Evolutionary conservation across 2,888 invertebrate species (phyloP).

Genomic region (Drosophila melanosoma): DNA sequence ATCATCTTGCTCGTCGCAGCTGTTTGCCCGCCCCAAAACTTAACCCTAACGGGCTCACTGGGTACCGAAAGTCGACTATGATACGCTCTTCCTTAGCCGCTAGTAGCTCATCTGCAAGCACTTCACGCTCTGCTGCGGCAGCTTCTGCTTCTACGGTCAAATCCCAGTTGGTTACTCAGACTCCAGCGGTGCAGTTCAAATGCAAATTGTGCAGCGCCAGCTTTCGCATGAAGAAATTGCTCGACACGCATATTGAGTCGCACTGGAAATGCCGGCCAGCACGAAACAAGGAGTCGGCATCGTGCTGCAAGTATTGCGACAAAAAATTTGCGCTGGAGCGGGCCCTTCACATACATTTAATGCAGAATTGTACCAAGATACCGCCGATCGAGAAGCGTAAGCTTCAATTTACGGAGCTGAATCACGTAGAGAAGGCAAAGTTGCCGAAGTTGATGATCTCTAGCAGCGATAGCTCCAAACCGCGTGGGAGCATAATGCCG

Average conservation of each 20-base stretch:
- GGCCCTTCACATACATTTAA: constrained; percentile 80
- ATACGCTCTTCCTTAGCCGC: constrained; percentile 24
- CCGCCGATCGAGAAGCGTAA: constrained; percentile 82
- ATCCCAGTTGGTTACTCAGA: neutral
- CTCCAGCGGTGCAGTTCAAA: constrained; percentile 13
- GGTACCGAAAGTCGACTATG: constrained; percentile 32
- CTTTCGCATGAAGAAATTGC: constrained; percentile 68
- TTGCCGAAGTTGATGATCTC: constrained; percentile 60
- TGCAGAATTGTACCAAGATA: constrained; percentile 82
- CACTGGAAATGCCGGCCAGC: constrained; percentile 42
- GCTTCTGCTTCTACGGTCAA: neutral
- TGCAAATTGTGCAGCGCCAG: constrained; percentile 70
- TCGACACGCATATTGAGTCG: constrained; percentile 74
- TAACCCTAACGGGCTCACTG: neutral
- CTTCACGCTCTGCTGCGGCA: neutral
- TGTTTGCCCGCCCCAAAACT: constrained; percentile 44
- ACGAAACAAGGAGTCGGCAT: constrained; percentile 19
- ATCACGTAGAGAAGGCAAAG: constrained; percentile 79
- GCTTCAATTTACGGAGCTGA: constrained; percentile 76
- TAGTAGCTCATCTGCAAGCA: neutral
- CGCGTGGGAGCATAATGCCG: constrained; percentile 33
- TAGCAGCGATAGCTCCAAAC: constrained; percentile 3
- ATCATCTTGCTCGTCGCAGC: constrained; percentile 50
- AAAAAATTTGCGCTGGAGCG: constrained; percentile 81
- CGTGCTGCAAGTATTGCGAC: constrained; percentile 81